phyloP scores from a whole-genome alignment of 2,888 invertebrate genomes.

The Didymodactylos carnosus region DNA sequence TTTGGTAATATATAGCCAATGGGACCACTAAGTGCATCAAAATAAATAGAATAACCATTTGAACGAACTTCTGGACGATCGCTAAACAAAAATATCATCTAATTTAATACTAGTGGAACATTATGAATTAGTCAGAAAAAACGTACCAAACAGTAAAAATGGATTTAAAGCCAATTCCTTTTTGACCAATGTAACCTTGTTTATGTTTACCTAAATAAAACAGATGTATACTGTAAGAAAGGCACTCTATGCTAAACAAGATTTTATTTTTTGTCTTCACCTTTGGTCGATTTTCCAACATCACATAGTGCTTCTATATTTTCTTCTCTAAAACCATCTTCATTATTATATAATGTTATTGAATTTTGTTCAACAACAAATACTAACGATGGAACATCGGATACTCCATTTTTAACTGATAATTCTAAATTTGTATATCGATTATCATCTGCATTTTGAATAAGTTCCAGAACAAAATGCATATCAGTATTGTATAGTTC shows the following conservation, averaged over 20 bases:
- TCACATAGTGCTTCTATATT: constrained; percentile 33
- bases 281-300: constrained; percentile 33
- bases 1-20: constrained; percentile 33
- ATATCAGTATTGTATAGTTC: constrained; percentile 30
- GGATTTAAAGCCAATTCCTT: constrained; percentile 35
- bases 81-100: constrained; percentile 16
- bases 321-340: constrained; percentile 27
- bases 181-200: constrained; percentile 33
- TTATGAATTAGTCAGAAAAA: not conserved
- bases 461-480: constrained; percentile 33
- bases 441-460: constrained; percentile 36
- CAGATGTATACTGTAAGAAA: too few relatives aligned
- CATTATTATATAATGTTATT: constrained; percentile 29
- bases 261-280: too few relatives aligned
- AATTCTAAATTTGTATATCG: constrained; percentile 21
- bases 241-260: too few relatives aligned
- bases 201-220: constrained; percentile 31
- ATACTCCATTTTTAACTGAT: too few relatives aligned
- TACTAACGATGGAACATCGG: constrained; percentile 24
- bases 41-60: constrained; percentile 29
- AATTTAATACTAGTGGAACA: not conserved
- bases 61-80: constrained; percentile 32
- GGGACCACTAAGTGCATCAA: constrained; percentile 29
- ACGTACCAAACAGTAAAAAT: constrained; percentile 26
- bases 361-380: constrained; percentile 22